These are phyloP conservation scores for Australoheros scitulus DNA, from an alignment of 2,113 vertebrate species.

Conservation along the genomic window DNA sequence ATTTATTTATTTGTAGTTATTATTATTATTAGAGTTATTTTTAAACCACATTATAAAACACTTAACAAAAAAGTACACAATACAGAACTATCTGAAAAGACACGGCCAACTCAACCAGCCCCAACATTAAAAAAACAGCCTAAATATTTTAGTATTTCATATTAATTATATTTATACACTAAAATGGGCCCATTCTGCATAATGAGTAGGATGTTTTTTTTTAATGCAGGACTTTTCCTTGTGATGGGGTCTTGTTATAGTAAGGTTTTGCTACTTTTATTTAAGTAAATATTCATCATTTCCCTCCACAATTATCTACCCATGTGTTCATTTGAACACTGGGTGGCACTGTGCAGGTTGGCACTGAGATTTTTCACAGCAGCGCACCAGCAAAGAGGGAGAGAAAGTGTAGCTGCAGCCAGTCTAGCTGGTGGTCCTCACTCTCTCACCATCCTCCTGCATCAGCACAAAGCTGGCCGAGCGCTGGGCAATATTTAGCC, in stretches of 20 bases:
- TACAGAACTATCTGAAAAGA: neutral
- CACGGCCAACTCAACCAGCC: fast-evolving
- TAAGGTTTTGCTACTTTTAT: neutral
- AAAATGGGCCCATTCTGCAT: neutral
- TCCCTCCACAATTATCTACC: neutral
- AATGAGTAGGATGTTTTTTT: neutral
- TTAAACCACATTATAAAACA: neutral
- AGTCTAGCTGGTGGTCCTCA: constrained; percentile 62
- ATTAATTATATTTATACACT: neutral
- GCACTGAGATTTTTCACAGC: constrained; percentile 13
- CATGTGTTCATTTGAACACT: constrained; percentile 75
- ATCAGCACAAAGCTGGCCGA: constrained; percentile 64
- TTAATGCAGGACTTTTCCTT: neutral
- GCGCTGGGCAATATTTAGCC: constrained; percentile 66
- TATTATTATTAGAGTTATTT: too few species aligned
- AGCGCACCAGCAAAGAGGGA: constrained; percentile 30
- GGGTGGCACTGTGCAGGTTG: constrained; percentile 85
- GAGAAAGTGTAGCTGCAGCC: constrained; percentile 42
- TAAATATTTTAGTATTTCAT: neutral
- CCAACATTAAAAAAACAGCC: neutral
- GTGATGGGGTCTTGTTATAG: neutral
- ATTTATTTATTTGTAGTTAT: neutral
- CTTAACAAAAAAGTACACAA: neutral
- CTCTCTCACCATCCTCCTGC: constrained; percentile 56
- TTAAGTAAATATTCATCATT: neutral